Base-by-base conservation (phyloP, 2,888 invertebrate species). In the Macroteleia sp. region DNA sequence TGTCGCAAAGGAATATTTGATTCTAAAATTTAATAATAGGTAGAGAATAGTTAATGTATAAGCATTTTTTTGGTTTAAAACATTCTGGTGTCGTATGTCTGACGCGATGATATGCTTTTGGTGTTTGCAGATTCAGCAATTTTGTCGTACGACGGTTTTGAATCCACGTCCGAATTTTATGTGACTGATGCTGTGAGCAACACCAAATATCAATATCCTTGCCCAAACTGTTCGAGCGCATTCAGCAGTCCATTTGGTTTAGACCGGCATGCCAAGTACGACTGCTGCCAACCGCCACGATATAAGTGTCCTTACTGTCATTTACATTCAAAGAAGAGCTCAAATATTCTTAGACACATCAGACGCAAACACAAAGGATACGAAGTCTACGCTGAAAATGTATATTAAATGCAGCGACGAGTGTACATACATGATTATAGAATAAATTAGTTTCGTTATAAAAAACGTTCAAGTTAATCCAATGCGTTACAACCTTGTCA, bases 281-380 rank as follows among this genome's bases (percentile, higher is more conserved):
- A 88, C 62, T 91, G 92, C 2, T 86, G 87, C 3, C 83, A 87
- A 50, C 88, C 88, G 1, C 91, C 91, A 9, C 85, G 88, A 36
- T 91, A 89, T 83, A 86, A 88, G 75, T 92, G 92, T 67, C 89
- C 89, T 20, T 87, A 90, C 67, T 92, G 92, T 54, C 57, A 67
- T 25, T 67, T 73, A 34, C 61, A 70, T 10, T 77, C 82, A 19
- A 86, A 85, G 50, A 82, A 83, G 54, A 84, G 83, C 41, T 80
- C 79, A 1, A 79, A 81, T 39, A 42, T 86, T 12, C 73, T 74
- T 4, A 69, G 69, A 17, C 84, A 86, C 44, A 75, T 84, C 9
- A 66, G 80, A 52, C 62, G 76, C 9, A 77, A 59, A 17, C 80
- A 81, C 52, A 76, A 59, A 25, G 75, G 25, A 0, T 17, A 30